Percentiles rank a stretch among this genome's conserved stretches.
These are phyloP conservation scores for Geophilus truncorum DNA, from an alignment of 2,888 invertebrate genomes.

Conservation along the genomic window DNA sequence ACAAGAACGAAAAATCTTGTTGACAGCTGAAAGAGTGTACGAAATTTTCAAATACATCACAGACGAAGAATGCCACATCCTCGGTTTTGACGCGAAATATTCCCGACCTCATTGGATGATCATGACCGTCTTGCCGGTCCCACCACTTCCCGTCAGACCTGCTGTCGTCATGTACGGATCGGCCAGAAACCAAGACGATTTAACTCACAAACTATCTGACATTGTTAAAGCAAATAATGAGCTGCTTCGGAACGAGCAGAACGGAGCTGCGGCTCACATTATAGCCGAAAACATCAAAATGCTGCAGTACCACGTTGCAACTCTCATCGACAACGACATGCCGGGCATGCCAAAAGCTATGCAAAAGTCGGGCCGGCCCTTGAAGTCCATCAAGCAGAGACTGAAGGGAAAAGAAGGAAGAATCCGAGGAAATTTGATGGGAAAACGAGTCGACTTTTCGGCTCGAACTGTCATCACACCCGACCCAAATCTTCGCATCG, in stretches of 20 bases:
- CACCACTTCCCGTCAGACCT: constrained; percentile 91
- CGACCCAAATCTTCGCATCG: constrained; percentile 89
- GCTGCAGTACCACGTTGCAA: constrained; percentile 98
- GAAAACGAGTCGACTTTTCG: constrained; percentile 99
- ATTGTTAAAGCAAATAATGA: constrained; percentile 98
- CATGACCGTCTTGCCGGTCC: constrained; percentile 92
- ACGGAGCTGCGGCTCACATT: constrained; percentile 96
- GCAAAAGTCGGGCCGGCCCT: constrained; percentile 97
- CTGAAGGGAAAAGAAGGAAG: constrained; percentile 90
- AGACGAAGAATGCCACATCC: constrained; percentile 92
- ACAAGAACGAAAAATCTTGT: constrained; percentile 88
- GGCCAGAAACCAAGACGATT: constrained; percentile 94
- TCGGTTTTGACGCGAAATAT: constrained; percentile 94
- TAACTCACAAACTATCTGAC: constrained; percentile 97
- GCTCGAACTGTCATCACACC: constrained; percentile 98
- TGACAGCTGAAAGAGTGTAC: constrained; percentile 94
- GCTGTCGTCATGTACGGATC: constrained; percentile 99
- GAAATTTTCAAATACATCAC: constrained; percentile 90
- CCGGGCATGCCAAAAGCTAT: constrained; percentile 94
- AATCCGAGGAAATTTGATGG: constrained; percentile 99
- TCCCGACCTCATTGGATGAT: constrained; percentile 99
- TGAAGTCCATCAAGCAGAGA: constrained; percentile 95
- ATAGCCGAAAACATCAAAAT: constrained; percentile 94
- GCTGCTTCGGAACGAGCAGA: constrained; percentile 85
- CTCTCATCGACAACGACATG: constrained; percentile 97